Percentiles rank a stretch among this genome's conserved stretches.
Evolutionary conservation across 1,140 invertebrate species (phyloP).

Genomic region (Calliphora vicina): DNA sequence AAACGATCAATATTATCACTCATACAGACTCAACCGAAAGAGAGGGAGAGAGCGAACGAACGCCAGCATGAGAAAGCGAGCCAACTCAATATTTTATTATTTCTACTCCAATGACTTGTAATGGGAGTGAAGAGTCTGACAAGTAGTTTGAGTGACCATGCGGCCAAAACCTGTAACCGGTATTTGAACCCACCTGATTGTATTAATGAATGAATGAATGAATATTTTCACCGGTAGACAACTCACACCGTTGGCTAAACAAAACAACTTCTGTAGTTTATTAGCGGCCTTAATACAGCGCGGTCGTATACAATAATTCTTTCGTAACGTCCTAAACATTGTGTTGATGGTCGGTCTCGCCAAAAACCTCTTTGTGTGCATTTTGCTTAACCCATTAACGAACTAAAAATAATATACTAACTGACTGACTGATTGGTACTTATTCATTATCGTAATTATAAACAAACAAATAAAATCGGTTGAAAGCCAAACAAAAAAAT

Average conservation of each 20-base stretch:
- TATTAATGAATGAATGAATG: neutral
- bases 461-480: neutral
- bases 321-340: neutral
- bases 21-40: neutral
- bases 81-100: neutral
- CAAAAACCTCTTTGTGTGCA: neutral
- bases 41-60: neutral
- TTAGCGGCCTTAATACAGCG: slow-evolving; percentile 35
- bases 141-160: neutral
- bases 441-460: neutral
- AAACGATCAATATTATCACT: neutral
- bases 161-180: neutral
- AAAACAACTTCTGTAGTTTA: slow-evolving; percentile 30
- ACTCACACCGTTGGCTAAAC: slow-evolving; percentile 28
- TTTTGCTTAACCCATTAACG: neutral
- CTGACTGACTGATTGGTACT: no score
- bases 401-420: no score
- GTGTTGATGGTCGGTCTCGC: neutral
- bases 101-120: neutral
- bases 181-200: slow-evolving; percentile 29
- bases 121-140: neutral
- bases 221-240: slow-evolving; percentile 20
- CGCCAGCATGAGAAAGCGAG: neutral
- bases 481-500: neutral
- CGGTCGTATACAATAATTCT: slow-evolving; percentile 30